These are phyloP conservation scores for Tragelaphus imberbis DNA, from an alignment of 2,113 vertebrate genomes.

Conservation along the genomic window DNA sequence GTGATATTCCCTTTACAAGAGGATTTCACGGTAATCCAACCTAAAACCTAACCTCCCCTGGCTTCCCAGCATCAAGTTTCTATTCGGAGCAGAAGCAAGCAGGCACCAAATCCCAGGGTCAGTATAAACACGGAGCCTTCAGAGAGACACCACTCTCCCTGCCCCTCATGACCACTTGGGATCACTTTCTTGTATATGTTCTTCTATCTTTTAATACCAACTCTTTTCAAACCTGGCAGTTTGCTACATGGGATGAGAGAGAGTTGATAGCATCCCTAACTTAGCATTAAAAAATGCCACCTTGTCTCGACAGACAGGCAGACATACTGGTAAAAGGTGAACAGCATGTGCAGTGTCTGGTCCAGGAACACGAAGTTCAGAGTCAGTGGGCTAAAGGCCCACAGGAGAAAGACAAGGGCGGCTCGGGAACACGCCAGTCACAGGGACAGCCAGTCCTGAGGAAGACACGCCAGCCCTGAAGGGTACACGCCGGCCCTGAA, in stretches of 20 bases:
- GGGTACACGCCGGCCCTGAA: background rate
- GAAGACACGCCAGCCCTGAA: background rate
- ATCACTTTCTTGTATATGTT: background rate
- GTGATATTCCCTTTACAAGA: background rate
- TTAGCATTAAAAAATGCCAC: background rate
- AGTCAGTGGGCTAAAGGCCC: background rate
- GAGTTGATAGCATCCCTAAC: background rate
- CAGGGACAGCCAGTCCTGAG: background rate
- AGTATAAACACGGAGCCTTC: background rate
- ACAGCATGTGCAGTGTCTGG: rapidly evolving
- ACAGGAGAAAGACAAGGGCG: rapidly evolving
- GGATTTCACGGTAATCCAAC: slow-evolving; percentile 15
- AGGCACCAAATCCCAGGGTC: background rate
- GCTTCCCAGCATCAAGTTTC: background rate
- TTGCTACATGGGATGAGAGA: background rate
- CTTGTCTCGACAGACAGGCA: background rate
- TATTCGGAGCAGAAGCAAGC: background rate
- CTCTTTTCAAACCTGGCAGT: background rate
- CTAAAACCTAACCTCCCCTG: background rate
- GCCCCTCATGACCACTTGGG: rapidly evolving
- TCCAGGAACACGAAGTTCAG: rapidly evolving
- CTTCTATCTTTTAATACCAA: background rate
- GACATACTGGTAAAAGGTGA: background rate
- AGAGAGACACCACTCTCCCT: background rate
- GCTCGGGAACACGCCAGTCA: background rate